Evolutionary conservation across 1,140 invertebrate genomes (phyloP).

Genomic region (Drosophila ogumai): DNA sequence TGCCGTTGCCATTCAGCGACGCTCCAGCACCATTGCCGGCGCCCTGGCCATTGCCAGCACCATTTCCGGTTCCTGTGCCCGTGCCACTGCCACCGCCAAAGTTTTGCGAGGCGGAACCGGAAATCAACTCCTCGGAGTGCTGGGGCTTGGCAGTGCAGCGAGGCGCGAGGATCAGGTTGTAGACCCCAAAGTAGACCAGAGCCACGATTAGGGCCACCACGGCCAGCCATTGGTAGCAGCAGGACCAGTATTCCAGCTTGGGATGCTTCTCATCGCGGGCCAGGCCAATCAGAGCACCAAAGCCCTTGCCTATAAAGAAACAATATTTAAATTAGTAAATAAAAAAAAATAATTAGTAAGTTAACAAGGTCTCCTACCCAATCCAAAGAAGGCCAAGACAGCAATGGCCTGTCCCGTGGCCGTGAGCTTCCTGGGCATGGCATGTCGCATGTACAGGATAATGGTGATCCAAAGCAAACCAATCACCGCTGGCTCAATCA

Average conservation of each 20-base stretch:
- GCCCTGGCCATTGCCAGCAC: constrained; percentile 47
- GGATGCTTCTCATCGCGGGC: constrained; percentile 85
- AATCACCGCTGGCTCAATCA: constrained; percentile 92
- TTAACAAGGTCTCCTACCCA: constrained; percentile 85
- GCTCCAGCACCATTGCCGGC: constrained; percentile 58
- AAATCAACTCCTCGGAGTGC: constrained; percentile 86
- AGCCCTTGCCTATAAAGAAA: constrained; percentile 86
- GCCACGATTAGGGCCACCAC: constrained; percentile 87
- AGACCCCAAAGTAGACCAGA: constrained; percentile 88
- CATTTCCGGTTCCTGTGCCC: constrained; percentile 45
- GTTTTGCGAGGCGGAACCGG: constrained; percentile 82
- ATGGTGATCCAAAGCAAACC: constrained; percentile 94
- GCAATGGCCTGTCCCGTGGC: constrained; percentile 93
- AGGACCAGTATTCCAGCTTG: constrained; percentile 70
- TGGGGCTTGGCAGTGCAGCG: constrained; percentile 88
- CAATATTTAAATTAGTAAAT: background rate
- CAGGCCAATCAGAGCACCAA: constrained; percentile 88
- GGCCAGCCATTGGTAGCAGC: constrained; percentile 87
- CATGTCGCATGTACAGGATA: constrained; percentile 91
- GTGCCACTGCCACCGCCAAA: constrained; percentile 70
- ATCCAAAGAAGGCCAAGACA: constrained; percentile 92
- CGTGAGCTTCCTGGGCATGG: constrained; percentile 92
- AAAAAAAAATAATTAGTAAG: background rate
- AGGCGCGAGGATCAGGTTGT: constrained; percentile 90
- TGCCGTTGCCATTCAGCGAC: constrained; percentile 59